These are phyloP conservation scores for Poeciliopsis presidionis DNA, from an alignment of 2,797 vertebrate species.

Conservation along the genomic window DNA sequence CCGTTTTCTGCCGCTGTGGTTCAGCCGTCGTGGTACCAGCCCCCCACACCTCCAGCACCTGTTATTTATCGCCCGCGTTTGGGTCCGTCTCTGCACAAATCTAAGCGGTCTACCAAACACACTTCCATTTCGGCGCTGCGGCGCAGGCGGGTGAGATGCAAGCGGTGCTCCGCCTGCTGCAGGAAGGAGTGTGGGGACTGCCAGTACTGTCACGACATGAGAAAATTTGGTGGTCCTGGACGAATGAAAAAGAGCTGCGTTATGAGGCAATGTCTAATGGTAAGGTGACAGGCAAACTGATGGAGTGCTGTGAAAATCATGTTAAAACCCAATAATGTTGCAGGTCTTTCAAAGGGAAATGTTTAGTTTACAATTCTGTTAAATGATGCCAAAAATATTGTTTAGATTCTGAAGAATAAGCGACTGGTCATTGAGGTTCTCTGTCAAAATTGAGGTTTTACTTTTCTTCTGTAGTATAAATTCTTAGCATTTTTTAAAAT, in stretches of 20 bases:
- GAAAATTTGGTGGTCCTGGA: slow-evolving; percentile 94
- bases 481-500: background rate
- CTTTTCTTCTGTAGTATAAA: background rate
- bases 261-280: slow-evolving; percentile 91
- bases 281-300: slow-evolving; percentile 73
- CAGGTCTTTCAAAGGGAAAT: background rate
- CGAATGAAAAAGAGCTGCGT: slow-evolving; percentile 96
- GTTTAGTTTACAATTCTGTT: background rate
- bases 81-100: slow-evolving; percentile 45
- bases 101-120: slow-evolving; percentile 62
- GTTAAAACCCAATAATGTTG: background rate
- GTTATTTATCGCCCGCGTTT: slow-evolving; percentile 75
- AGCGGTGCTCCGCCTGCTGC: slow-evolving; percentile 92
- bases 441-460: background rate
- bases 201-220: slow-evolving; percentile 96
- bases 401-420: background rate
- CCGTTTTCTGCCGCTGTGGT: background rate
- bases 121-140: slow-evolving; percentile 77
- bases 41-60: slow-evolving; percentile 56
- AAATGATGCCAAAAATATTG: background rate
- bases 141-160: slow-evolving; percentile 91
- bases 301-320: background rate
- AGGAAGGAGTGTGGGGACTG: slow-evolving; percentile 93
- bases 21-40: slow-evolving; percentile 83
- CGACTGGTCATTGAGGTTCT: background rate